Conservation (phyloP, 2,113 vertebrate genomes). For the Tor tambroides region DNA sequence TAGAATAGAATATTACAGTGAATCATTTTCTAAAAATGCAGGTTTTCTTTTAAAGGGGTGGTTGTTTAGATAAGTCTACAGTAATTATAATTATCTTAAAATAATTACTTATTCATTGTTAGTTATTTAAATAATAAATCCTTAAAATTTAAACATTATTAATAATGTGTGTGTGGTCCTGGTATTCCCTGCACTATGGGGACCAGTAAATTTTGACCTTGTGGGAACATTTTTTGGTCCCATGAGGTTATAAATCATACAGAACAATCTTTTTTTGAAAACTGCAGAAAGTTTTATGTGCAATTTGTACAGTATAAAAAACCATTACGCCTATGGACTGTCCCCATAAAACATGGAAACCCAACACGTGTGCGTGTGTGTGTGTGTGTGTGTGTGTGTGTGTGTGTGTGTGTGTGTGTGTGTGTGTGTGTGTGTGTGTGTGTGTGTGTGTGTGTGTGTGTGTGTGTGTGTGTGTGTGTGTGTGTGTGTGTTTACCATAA, state of each 20-base stretch:
- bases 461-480: not conserved
- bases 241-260: not conserved
- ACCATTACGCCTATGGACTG: not conserved
- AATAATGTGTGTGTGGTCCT: not conserved
- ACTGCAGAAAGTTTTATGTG: too few relatives aligned
- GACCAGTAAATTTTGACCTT: not conserved
- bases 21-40: not conserved
- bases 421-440: not conserved
- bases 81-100: not conserved
- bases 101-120: too few relatives aligned
- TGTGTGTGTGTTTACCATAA: conserved; percentile 82
- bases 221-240: not conserved
- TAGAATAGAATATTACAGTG: not conserved
- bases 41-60: not conserved
- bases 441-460: not conserved
- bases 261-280: too few relatives aligned
- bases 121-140: too few relatives aligned
- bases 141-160: too few relatives aligned
- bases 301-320: not conserved
- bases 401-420: not conserved
- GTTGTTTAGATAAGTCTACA: not conserved
- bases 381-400: not conserved
- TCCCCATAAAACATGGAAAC: not conserved
- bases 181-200: not conserved
- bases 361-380: not conserved